These are phyloP conservation scores for Subacronicta megacephala DNA, from an alignment of 2,888 invertebrate species.

Conservation along the genomic window DNA sequence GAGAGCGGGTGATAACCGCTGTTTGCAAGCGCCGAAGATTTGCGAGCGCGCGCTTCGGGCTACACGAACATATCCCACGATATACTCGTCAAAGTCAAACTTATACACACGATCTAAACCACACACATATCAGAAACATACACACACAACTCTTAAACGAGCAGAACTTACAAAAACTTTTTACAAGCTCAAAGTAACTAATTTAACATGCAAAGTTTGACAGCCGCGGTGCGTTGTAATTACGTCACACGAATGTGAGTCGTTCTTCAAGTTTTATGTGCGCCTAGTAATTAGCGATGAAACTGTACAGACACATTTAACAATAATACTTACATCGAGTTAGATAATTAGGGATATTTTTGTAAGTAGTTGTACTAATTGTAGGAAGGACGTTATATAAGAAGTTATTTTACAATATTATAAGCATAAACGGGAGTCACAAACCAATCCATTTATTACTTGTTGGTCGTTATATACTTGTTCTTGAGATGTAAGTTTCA, in stretches of 20 bases:
- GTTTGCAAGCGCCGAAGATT: slow-evolving; percentile 19
- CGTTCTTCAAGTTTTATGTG: slow-evolving; percentile 14
- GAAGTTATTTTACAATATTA: too few species aligned
- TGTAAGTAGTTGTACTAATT: slow-evolving; percentile 13
- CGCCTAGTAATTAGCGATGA: slow-evolving; percentile 17
- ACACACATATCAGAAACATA: not conserved
- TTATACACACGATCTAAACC: not conserved
- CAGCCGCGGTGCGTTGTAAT: slow-evolving; percentile 12
- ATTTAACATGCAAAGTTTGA: slow-evolving; percentile 10
- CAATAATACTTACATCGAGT: slow-evolving; percentile 18
- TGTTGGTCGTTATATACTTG: too few species aligned
- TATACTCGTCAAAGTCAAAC: slow-evolving; percentile 1
- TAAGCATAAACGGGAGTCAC: too few species aligned
- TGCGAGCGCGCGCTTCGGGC: slow-evolving; percentile 14
- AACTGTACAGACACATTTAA: slow-evolving; percentile 11
- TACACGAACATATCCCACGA: not conserved
- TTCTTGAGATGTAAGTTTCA: too few species aligned
- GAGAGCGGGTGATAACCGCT: slow-evolving; percentile 39
- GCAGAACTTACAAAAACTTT: not conserved
- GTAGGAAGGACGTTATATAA: not conserved
- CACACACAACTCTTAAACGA: not conserved
- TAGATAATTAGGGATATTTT: slow-evolving; percentile 13
- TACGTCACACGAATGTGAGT: slow-evolving; percentile 12
- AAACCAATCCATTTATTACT: too few species aligned
- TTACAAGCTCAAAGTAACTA: slow-evolving; percentile 1